These are phyloP conservation scores for Nasonia oneida DNA, from an alignment of 2,888 invertebrate genomes.

Conservation along the genomic window DNA sequence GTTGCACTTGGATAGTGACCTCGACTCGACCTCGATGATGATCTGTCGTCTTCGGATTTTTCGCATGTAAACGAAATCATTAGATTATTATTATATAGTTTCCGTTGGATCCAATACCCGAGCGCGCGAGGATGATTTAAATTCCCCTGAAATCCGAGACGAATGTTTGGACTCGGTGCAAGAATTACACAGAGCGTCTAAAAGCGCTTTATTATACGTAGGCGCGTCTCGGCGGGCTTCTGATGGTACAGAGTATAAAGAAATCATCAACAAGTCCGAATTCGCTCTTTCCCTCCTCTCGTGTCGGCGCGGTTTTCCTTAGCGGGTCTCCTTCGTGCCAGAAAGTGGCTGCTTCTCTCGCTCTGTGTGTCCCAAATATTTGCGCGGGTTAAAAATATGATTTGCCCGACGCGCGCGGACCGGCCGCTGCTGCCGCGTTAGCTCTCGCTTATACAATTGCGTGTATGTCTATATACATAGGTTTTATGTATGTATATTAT, in stretches of 20 bases:
- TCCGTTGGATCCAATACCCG: constrained; percentile 18
- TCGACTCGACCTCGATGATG: constrained; percentile 43
- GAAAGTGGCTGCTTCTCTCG: constrained; percentile 45
- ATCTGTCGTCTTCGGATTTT: constrained; percentile 24
- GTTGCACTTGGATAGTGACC: constrained; percentile 60
- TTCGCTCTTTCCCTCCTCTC: constrained; percentile 32
- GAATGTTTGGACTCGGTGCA: constrained; percentile 39
- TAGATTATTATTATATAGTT: neutral
- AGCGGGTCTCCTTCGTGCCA: constrained; percentile 57
- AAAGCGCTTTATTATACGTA: neutral
- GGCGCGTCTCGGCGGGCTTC: neutral
- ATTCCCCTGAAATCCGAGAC: constrained; percentile 48
- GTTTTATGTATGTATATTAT: neutral
- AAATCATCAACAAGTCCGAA: constrained; percentile 55
- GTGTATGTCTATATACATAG: neutral
- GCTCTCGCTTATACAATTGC: neutral
- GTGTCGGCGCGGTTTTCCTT: constrained; percentile 45
- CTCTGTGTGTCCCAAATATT: constrained; percentile 63
- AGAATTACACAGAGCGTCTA: neutral
- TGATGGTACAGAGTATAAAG: constrained; percentile 36
- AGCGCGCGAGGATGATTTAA: constrained; percentile 20
- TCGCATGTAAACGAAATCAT: neutral
- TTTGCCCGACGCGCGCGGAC: constrained; percentile 44
- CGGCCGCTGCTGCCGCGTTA: neutral
- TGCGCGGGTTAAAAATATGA: constrained; percentile 65